phyloP scores from a whole-genome alignment of 1,140 invertebrate genomes.

The Hermetia illucens region DNA sequence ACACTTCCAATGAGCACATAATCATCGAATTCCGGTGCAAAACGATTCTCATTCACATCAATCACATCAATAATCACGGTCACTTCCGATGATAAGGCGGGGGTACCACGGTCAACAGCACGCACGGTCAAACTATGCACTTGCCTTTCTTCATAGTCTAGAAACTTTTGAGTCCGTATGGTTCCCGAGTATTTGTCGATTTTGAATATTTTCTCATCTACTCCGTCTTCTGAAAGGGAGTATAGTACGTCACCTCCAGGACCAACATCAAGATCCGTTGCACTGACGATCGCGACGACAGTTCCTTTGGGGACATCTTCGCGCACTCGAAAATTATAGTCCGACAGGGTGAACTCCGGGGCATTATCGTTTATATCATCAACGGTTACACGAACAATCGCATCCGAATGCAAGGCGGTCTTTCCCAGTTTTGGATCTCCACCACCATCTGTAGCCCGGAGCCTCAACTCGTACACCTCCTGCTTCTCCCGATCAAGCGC shows the following conservation, averaged over 20 bases:
- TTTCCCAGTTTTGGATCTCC: constrained; percentile 38
- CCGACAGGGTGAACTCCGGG: constrained; percentile 59
- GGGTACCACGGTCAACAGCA: constrained; percentile 65
- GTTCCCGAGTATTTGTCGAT: constrained; percentile 74
- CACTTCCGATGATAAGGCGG: constrained; percentile 55
- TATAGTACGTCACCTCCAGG: constrained; percentile 62
- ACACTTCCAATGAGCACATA: constrained; percentile 58
- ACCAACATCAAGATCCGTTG: constrained; percentile 75
- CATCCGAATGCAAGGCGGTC: constrained; percentile 52
- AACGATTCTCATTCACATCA: constrained; percentile 85
- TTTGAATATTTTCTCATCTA: constrained; percentile 42
- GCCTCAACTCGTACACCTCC: constrained; percentile 66
- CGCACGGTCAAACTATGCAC: constrained; percentile 74
- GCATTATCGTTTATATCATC: constrained; percentile 88
- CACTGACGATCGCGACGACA: constrained; percentile 69
- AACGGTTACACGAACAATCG: constrained; percentile 61
- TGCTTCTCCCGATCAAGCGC: constrained; percentile 71
- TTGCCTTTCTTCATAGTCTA: constrained; percentile 81
- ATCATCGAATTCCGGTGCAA: constrained; percentile 71
- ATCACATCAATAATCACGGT: constrained; percentile 73
- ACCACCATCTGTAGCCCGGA: constrained; percentile 66
- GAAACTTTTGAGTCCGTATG: constrained; percentile 52
- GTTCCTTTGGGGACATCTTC: constrained; percentile 84
- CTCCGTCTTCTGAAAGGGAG: constrained; percentile 51
- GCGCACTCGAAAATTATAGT: constrained; percentile 68